Percentiles rank a stretch among this genome's conserved stretches.
These are phyloP conservation scores for Acyrthosiphon pisum DNA, from an alignment of 1,140 invertebrate species.

Conservation along the genomic window DNA sequence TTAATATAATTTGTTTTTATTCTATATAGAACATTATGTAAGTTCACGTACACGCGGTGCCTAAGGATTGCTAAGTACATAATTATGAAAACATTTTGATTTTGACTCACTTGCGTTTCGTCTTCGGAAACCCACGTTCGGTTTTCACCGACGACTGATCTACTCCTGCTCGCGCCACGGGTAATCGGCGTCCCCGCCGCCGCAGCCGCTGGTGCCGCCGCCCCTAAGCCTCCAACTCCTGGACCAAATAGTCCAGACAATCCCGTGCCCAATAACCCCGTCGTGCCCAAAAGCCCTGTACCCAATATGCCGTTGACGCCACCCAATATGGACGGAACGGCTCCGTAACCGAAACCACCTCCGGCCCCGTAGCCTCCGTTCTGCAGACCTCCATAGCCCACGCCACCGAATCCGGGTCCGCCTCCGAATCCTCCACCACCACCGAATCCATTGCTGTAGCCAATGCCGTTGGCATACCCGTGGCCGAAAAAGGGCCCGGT, in stretches of 20 bases:
- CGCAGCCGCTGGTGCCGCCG: not conserved
- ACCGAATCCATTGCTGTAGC: not conserved
- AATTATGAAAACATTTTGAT: not conserved
- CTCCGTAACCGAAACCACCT: constrained; percentile 28
- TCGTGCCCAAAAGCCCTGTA: constrained; percentile 41
- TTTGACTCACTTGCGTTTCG: not conserved
- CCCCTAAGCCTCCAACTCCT: not conserved
- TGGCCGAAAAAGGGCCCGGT: not conserved
- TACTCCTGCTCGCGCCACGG: not conserved
- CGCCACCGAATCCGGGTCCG: not conserved
- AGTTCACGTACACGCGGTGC: not conserved
- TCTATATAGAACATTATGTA: too few species aligned
- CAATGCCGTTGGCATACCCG: not conserved
- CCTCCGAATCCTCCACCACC: not conserved
- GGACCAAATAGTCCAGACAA: constrained; percentile 44
- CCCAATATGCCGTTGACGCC: constrained; percentile 48
- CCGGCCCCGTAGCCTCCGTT: not conserved
- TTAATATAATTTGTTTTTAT: not conserved
- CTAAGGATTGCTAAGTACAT: not conserved
- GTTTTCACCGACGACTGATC: not conserved
- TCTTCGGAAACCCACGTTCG: not conserved
- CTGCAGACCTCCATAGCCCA: not conserved
- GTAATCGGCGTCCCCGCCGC: not conserved
- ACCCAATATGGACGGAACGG: constrained; percentile 29
- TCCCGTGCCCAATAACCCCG: constrained; percentile 28